These are phyloP conservation scores for Platalea minor DNA, from an alignment of 2,797 vertebrate genomes.

Conservation along the genomic window DNA sequence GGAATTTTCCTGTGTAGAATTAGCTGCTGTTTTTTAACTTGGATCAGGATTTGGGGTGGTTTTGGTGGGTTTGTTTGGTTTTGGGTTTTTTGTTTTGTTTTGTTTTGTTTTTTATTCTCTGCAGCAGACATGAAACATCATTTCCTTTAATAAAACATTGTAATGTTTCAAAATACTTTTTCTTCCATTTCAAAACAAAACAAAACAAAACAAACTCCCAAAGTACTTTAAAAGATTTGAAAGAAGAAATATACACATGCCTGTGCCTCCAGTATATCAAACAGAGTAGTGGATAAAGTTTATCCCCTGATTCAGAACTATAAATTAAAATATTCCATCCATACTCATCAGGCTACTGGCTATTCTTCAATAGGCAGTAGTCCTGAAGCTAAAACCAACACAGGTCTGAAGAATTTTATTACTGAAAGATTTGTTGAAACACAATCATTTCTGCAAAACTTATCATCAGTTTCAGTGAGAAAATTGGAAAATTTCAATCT, in stretches of 20 bases:
- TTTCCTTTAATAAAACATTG: neutral
- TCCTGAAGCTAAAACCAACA: neutral
- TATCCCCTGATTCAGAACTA: neutral
- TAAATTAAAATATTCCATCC: neutral
- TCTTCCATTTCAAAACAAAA: neutral
- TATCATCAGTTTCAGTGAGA: neutral
- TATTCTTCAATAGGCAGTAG: fast-evolving
- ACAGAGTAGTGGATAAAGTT: neutral
- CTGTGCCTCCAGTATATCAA: neutral
- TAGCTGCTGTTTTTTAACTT: neutral
- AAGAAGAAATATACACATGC: neutral
- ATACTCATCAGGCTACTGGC: neutral
- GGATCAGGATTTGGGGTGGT: neutral
- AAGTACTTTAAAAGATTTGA: neutral
- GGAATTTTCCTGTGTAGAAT: neutral
- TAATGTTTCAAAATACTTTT: neutral
- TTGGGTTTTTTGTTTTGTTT: fast-evolving
- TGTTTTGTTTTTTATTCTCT: neutral
- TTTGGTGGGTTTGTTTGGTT: neutral
- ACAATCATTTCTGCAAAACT: neutral
- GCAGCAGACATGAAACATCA: neutral
- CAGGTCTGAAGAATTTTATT: neutral
- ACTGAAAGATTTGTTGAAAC: neutral
- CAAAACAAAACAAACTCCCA: too few relatives aligned
- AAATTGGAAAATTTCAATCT: neutral